Evolutionary conservation across 30 jellyfish, hydroid and myxozoan genomes (phyloP), one percentile per base, ranked within the genome.

Genomic region (Clytia hemisphaerica): DNA sequence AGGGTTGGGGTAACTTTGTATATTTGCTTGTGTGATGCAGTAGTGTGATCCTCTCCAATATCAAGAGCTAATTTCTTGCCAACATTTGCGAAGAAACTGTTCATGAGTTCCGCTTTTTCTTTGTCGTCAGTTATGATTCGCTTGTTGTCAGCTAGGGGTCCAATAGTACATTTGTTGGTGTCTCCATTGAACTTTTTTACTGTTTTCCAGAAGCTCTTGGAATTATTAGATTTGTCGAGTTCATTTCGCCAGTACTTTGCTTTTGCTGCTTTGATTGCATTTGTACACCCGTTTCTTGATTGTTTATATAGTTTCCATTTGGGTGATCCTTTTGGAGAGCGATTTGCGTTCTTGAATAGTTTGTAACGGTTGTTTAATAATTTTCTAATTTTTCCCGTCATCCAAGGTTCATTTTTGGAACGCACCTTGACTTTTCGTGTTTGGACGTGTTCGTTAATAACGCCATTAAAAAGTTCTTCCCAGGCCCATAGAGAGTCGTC

Each of bases 1-100:
- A 65, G 42, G 66, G 83, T 66, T 26, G 77, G 92, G 30, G 92
- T 37, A 22, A 66, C 62, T 67, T 77, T 66, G 76, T 66, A 76
- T 28, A 76, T 50, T 44, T 76, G 64, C 62, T 62, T 67, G 12
- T 7, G 25, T 7, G 16, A 57, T 1, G 45, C 24, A 3, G 48
- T 63, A 34, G 45, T 75, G 36, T 18, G 36, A 26, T 14, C 1
- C 48, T 76, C 36, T 47, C 65, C 42, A 61, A 45, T 35, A 25
- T 48, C 64, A 37, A 21, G 58, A 45, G 86, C 76, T 28, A 74
- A 61, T 38, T 74, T 53, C 55, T 34, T 47, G 59, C 89, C 89
- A 62, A 64, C 64, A 61, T 51, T 64, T 47, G 64, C 64, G 67
- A 61, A 62, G 45, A 44, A 76, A 61, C 45, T 51, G 26, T 62